Base-by-base conservation (phyloP, 2,888 invertebrate species). In the Hydrotaea cyrtoneurina region DNA sequence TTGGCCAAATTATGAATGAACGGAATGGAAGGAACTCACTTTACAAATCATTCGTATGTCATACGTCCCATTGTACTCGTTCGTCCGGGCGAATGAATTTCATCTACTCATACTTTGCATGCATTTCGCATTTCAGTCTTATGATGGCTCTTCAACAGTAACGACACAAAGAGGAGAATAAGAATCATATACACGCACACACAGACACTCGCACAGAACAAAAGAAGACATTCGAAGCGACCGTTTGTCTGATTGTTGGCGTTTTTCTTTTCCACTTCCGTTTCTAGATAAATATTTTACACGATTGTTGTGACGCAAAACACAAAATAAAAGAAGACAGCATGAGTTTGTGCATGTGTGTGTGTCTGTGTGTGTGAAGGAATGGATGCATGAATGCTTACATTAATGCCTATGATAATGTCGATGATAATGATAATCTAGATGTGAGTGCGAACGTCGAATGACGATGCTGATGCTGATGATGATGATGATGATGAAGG, bases 261-360 rank as follows among this genome's bases (percentile, higher is more conserved):
- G 36, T 66, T 66, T 39, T 66, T 39, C 69, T 69, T 46, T 66
- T 46, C 69, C 17, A 69, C 69, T 69, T 69, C 69, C 69, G 43
- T 69, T 69, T 46, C 46, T 69, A 69, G 69, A 69, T 69, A 69
- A 69, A 69, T 46, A 69, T 69, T 69, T 69, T 69, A 69, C 46
- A 46, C 69, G 46, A 69, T 39, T 69, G 69, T 43, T 43, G 69
- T 46, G 69, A 69, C 46, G 43, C 23, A 69, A 69, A 69, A 46
- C 23, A 46, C 46, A 46, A 39, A 17, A 59, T 31, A 62, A 62
- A 62, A 36, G 62, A 62, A 62, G 62, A 26, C 23, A 57, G 26
- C 15, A n/a, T 15, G 17, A 59, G 19, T 59, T 11, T 59, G 8
- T 23, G 26, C n/a, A 13, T 8, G 50, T 69, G 15, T 46, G 46